Conservation (phyloP, 1,140 invertebrate species). For the Drosophila micromelanica region DNA sequence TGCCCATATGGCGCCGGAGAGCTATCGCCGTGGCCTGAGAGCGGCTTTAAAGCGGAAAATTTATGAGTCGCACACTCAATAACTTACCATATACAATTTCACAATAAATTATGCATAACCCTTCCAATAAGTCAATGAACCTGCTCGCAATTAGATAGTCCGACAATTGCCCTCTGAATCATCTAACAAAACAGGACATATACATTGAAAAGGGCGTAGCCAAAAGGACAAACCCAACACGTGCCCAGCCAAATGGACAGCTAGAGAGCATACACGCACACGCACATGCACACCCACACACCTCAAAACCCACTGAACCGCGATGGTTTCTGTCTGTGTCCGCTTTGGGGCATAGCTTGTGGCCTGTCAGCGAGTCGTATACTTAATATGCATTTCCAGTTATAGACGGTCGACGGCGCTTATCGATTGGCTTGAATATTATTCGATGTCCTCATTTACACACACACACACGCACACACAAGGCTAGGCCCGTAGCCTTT, state of each 20-base stretch:
- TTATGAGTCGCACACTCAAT: slow-evolving; percentile 60
- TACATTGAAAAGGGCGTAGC: not conserved
- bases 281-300: slow-evolving; percentile 31
- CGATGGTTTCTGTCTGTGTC: slow-evolving; percentile 24
- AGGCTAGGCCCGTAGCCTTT: slow-evolving; percentile 43
- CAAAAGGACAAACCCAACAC: slow-evolving; percentile 14
- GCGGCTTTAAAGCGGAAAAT: slow-evolving; percentile 64
- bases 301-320: slow-evolving; percentile 70
- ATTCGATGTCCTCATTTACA: slow-evolving; percentile 74
- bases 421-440: slow-evolving; percentile 81
- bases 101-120: slow-evolving; percentile 74
- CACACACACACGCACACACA: slow-evolving; percentile 29
- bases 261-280: slow-evolving; percentile 19
- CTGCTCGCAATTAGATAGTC: slow-evolving; percentile 8
- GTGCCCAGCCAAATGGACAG: slow-evolving; percentile 20
- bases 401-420: slow-evolving; percentile 64
- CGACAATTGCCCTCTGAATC: slow-evolving; percentile 22
- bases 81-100: slow-evolving; percentile 65
- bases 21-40: slow-evolving; percentile 55
- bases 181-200: slow-evolving; percentile 9
- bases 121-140: slow-evolving; percentile 71
- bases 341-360: slow-evolving; percentile 13
- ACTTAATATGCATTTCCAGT: slow-evolving; percentile 78
- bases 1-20: slow-evolving; percentile 75
- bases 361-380: slow-evolving; percentile 68